A percentile compares a stretch with the other conserved stretches of the same genome.
These are phyloP conservation scores for Tachina fera DNA, from an alignment of 2,888 invertebrate species.

Conservation along the genomic window DNA sequence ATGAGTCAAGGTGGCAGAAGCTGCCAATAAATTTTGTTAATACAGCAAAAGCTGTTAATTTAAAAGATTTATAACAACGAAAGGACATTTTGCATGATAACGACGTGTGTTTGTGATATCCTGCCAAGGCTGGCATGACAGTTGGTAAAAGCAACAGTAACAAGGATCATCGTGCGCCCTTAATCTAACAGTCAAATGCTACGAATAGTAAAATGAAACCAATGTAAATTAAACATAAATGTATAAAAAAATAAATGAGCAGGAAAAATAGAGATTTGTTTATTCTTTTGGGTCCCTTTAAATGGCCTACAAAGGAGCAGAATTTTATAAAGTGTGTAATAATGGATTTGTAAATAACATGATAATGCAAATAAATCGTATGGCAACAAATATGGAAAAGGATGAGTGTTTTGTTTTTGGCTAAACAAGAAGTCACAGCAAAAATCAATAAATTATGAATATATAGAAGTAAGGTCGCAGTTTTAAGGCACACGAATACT, in stretches of 20 bases:
- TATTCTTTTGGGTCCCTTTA: not conserved
- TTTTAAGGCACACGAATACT: conserved; percentile 6
- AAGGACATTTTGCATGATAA: conserved; percentile 37
- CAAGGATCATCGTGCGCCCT: not conserved
- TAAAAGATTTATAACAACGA: conserved; percentile 79
- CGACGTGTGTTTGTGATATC: conserved; percentile 52
- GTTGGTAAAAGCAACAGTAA: conserved; percentile 10
- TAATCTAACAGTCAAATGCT: conserved; percentile 13
- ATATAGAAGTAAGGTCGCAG: conserved; percentile 35
- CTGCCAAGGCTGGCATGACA: conserved; percentile 43
- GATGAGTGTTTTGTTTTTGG: conserved; percentile 12
- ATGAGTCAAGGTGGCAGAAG: conserved; percentile 69
- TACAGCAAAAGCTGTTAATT: conserved; percentile 81
- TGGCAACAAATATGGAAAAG: not conserved
- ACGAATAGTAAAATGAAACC: conserved; percentile 27
- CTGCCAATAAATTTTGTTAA: conserved; percentile 81
- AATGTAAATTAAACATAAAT: conserved; percentile 58
- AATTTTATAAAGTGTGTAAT: not conserved
- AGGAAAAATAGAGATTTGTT: conserved; percentile 15
- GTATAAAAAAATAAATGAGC: conserved; percentile 46
- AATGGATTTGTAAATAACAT: conserved; percentile 26
- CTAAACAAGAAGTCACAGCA: conserved; percentile 27
- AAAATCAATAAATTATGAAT: conserved; percentile 61
- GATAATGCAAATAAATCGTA: conserved; percentile 19
- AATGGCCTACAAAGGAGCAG: conserved; percentile 3